Evolutionary conservation across 2,888 invertebrate species (phyloP).

Genomic region (Tyria jacobaeae): DNA sequence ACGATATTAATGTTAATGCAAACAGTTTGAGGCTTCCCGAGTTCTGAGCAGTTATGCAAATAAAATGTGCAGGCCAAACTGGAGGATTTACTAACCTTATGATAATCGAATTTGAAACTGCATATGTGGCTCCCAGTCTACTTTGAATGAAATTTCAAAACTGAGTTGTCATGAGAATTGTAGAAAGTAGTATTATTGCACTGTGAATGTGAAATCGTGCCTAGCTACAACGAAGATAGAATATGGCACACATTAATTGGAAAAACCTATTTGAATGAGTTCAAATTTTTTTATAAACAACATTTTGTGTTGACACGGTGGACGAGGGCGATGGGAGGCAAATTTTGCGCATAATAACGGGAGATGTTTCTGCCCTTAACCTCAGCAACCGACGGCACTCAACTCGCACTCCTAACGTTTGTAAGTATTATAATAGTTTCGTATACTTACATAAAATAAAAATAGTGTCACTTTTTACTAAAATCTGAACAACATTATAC

Average conservation of each 20-base stretch:
- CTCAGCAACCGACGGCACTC: too few relatives aligned
- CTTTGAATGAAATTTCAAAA: constrained; percentile 13
- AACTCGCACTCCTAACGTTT: too few relatives aligned
- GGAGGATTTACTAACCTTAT: constrained; percentile 64
- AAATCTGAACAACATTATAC: background rate
- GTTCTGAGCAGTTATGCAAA: constrained; percentile 62
- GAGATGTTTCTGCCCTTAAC: too few relatives aligned
- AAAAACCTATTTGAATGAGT: background rate
- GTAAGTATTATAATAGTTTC: too few relatives aligned
- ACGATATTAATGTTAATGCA: constrained; percentile 54
- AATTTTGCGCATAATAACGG: too few relatives aligned
- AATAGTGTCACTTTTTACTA: background rate
- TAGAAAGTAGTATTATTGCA: background rate
- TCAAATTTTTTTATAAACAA: too few relatives aligned
- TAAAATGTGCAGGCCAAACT: constrained; percentile 59
- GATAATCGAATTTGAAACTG: constrained; percentile 57
- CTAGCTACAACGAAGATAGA: background rate
- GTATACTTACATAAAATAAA: background rate
- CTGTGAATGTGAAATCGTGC: background rate
- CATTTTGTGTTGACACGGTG: too few relatives aligned
- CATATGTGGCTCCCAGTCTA: constrained; percentile 21
- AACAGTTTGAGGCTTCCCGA: constrained; percentile 42
- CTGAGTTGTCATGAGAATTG: constrained; percentile 1
- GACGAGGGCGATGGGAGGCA: too few relatives aligned
- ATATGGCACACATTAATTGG: background rate